A percentile compares a stretch with the other conserved stretches of the same genome.
phyloP scores from a whole-genome alignment of 2,797 vertebrate genomes.

The Pogoniulus pusillus region DNA sequence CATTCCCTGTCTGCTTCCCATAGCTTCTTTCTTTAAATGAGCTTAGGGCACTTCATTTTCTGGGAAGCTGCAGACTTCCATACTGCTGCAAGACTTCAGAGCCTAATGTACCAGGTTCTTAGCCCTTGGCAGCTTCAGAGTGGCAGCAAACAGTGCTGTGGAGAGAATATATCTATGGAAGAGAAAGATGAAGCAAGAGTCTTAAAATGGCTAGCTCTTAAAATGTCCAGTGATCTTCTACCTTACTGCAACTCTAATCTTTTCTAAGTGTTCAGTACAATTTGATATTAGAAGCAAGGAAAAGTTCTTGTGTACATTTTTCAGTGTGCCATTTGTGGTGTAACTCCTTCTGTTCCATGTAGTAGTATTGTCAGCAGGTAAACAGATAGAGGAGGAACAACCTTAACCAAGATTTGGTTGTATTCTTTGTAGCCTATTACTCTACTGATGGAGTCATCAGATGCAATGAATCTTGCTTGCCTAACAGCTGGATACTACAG shows the following conservation, averaged over 20 bases:
- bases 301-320: not conserved
- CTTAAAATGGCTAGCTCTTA: not conserved
- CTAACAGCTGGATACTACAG: slow-evolving; percentile 97
- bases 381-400: not conserved
- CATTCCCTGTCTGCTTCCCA: not conserved
- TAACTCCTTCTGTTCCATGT: not conserved
- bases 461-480: slow-evolving; percentile 99
- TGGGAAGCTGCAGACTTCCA: not conserved
- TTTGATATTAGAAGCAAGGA: not conserved
- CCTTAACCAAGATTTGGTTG: slow-evolving; percentile 47
- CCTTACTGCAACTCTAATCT: not conserved
- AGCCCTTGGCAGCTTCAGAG: not conserved
- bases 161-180: not conserved
- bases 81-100: not conserved
- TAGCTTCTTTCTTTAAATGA: not conserved
- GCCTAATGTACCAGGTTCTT: not conserved
- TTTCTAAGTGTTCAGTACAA: not conserved
- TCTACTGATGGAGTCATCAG: slow-evolving; percentile 95
- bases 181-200: not conserved
- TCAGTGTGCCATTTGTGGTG: not conserved
- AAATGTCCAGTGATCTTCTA: not conserved
- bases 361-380: not conserved
- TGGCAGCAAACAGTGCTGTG: not conserved
- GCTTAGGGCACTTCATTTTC: not conserved
- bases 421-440: slow-evolving; percentile 90